These are phyloP conservation scores for Melolontha melolontha DNA, from an alignment of 2,888 invertebrate genomes.

Conservation along the genomic window DNA sequence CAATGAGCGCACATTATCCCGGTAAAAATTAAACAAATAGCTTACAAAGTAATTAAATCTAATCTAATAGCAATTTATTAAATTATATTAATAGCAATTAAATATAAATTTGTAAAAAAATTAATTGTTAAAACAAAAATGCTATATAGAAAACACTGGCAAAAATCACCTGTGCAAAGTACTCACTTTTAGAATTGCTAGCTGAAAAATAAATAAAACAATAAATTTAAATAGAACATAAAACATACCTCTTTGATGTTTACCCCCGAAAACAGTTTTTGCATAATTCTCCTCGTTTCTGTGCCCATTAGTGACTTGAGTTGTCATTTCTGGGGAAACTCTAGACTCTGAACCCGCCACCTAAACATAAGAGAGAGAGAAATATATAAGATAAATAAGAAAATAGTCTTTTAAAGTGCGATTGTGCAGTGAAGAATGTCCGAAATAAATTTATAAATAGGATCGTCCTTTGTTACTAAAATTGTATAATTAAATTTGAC, in stretches of 20 bases:
- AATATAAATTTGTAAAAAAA: no score
- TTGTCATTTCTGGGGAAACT: slow-evolving; percentile 51
- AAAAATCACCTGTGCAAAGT: background rate
- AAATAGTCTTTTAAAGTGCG: no score
- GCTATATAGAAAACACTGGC: no score
- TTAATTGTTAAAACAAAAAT: no score
- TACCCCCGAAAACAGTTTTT: slow-evolving; percentile 52
- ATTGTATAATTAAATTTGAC: slow-evolving; percentile 20
- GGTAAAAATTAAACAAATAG: no score
- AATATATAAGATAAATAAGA: background rate
- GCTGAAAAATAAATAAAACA: slow-evolving; percentile 22
- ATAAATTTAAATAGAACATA: background rate
- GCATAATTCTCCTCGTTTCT: slow-evolving; percentile 50
- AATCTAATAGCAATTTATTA: no score
- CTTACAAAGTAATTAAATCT: no score
- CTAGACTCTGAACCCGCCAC: slow-evolving; percentile 48
- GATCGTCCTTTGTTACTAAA: slow-evolving; percentile 9
- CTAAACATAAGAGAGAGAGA: slow-evolving; percentile 22
- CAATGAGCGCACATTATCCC: no score
- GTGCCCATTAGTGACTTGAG: slow-evolving; percentile 50
- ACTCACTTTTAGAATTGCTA: slow-evolving; percentile 21
- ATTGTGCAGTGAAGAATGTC: slow-evolving; percentile 6
- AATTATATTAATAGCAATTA: no score
- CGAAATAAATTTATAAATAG: slow-evolving; percentile 16
- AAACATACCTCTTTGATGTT: slow-evolving; percentile 27